Base-by-base conservation (phyloP, 2,888 invertebrate species). In the Xanthia icteritia region DNA sequence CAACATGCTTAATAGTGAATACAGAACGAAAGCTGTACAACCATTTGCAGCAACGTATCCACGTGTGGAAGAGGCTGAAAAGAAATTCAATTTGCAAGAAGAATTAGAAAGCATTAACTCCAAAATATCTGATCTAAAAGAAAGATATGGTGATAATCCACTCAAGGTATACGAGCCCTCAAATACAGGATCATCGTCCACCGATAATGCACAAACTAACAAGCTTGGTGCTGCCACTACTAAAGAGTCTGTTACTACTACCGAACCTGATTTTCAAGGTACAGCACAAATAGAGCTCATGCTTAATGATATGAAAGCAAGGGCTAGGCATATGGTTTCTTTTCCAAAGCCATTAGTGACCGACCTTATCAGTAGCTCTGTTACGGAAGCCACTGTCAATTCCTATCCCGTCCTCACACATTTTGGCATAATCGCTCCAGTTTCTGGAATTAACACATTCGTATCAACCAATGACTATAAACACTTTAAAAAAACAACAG, bases 251-350 rank as follows among this genome's bases (percentile, higher is more conserved):
- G 1, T 42, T 17, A 56, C 15, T 27, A 23, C 63, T 31, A 54
- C 64, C 11, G 80, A 76, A n/a, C 15, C n/a, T 17, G 68, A 84
- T 13, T 83, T 76, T 17, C n/a, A 73, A 31, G 91, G 89, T 1
- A 93, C 93, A 15, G 92, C 90, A 5, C 89, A 92, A 78, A 90
- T 95, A 67, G 95, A 95, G 88, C 84, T 79, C 31, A 74, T 95
- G 63, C 88, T 95, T 0, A 91, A 93, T 76, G 89, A 92, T 77
- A 92, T 94, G 23, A 95, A 95, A 89, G 77, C 87, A 27, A 93
- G 90, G 83, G 92, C 93, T 4, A 82, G 92, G 42, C 79, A 92
- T 76, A 91, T 89, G 81, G 84, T 93, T 20, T 73, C 88, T 15
- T 89, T 89, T 73, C 91, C 92, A 68, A 90, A 76, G 42, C 91